These are phyloP conservation scores for Lucinisca nassula DNA, from an alignment of 2,888 invertebrate species.

Conservation along the genomic window DNA sequence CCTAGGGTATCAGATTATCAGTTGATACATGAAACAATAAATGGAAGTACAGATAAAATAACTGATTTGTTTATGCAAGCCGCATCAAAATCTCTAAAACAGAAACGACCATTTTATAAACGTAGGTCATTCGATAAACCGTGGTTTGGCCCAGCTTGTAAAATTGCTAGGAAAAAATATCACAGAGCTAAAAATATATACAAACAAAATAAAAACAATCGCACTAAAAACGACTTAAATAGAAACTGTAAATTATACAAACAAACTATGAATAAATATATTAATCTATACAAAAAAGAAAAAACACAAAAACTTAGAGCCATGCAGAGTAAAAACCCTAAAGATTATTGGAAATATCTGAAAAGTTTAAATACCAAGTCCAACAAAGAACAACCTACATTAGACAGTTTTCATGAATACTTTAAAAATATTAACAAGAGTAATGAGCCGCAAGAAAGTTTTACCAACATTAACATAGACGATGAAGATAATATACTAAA, in stretches of 20 bases:
- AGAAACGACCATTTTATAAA: not conserved
- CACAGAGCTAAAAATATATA: not conserved
- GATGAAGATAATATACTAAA: not conserved
- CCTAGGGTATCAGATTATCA: too few species aligned
- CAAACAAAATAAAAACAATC: not conserved
- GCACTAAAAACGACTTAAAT: not conserved
- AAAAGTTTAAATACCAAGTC: not conserved
- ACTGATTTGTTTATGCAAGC: not conserved
- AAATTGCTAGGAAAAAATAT: conserved; percentile 1
- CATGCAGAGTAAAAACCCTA: not conserved
- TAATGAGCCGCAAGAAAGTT: not conserved
- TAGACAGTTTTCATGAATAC: not conserved
- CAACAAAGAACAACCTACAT: not conserved
- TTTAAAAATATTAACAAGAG: conserved; percentile 18
- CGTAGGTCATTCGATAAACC: not conserved
- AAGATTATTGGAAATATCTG: conserved; percentile 12
- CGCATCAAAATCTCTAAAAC: not conserved
- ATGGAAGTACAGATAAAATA: not conserved
- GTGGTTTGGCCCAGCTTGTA: not conserved
- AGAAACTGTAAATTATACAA: not conserved
- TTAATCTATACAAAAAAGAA: not conserved
- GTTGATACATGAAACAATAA: not conserved
- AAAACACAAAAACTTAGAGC: not conserved
- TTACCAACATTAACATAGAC: not conserved
- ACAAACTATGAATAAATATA: conserved; percentile 10